phyloP scores from a whole-genome alignment of 2,797 vertebrate species.

The Leptoclinus maculatus region DNA sequence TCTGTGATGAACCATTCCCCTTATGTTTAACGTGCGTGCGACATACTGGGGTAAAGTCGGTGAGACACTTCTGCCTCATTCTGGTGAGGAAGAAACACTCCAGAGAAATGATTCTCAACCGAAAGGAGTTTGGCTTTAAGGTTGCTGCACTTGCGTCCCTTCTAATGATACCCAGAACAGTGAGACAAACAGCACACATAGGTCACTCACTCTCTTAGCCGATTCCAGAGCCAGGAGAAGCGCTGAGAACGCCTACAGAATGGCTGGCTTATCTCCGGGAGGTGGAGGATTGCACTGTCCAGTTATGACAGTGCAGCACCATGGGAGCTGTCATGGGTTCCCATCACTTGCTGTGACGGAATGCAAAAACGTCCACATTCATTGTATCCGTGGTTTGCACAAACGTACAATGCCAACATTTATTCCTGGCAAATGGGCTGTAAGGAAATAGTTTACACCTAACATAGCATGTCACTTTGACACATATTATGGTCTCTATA shows the following conservation, averaged over 20 bases:
- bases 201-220: no score
- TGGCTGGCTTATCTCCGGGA: background rate
- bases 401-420: background rate
- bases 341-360: background rate
- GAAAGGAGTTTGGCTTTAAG: background rate
- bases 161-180: no score
- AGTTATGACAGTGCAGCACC: no score
- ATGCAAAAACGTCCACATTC: background rate
- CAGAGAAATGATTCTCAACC: background rate
- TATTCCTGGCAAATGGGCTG: background rate
- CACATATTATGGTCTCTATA: background rate
- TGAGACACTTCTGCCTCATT: no score
- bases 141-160: background rate
- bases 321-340: no score
- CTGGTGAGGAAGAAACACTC: background rate
- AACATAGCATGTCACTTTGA: background rate
- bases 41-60: no score
- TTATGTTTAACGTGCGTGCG: no score
- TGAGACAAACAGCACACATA: no score
- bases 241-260: no score
- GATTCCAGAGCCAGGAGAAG: no score
- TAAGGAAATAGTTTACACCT: background rate
- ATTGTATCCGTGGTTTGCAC: background rate
- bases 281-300: background rate
- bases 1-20: no score